These are phyloP conservation scores for Macrosteles quadrilineatus DNA, from an alignment of 1,140 invertebrate genomes.

Conservation along the genomic window DNA sequence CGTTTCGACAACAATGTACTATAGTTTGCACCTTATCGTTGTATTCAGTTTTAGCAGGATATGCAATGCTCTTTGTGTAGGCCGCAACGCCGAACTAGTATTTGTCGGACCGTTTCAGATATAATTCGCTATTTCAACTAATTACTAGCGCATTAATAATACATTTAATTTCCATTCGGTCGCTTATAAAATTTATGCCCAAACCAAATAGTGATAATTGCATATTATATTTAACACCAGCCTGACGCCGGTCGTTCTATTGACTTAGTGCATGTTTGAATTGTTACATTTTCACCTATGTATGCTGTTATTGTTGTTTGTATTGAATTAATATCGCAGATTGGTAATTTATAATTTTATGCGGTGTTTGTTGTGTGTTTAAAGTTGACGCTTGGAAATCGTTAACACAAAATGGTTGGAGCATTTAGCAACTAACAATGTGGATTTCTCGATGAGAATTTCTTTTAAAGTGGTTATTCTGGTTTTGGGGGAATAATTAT, in stretches of 20 bases:
- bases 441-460: too few relatives aligned
- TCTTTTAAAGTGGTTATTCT: too few relatives aligned
- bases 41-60: too few relatives aligned
- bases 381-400: too few relatives aligned
- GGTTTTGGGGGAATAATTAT: too few relatives aligned
- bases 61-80: too few relatives aligned
- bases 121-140: slow-evolving; percentile 13
- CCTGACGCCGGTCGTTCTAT: not conserved
- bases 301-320: slow-evolving; percentile 18
- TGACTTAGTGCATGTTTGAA: slow-evolving; percentile 13
- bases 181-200: slow-evolving; percentile 15
- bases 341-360: too few relatives aligned
- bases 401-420: too few relatives aligned
- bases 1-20: too few relatives aligned
- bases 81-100: slow-evolving; percentile 5
- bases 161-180: slow-evolving; percentile 13
- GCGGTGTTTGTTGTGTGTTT: too few relatives aligned
- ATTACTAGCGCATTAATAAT: slow-evolving; percentile 18
- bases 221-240: slow-evolving; percentile 21
- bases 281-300: slow-evolving; percentile 19
- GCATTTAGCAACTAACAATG: too few relatives aligned
- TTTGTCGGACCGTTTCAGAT: not conserved
- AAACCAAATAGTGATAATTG: slow-evolving; percentile 26
- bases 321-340: slow-evolving; percentile 16
- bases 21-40: too few relatives aligned